Evolutionary conservation across 1,140 invertebrate genomes (phyloP).

Genomic region (Microplitis mediator): DNA sequence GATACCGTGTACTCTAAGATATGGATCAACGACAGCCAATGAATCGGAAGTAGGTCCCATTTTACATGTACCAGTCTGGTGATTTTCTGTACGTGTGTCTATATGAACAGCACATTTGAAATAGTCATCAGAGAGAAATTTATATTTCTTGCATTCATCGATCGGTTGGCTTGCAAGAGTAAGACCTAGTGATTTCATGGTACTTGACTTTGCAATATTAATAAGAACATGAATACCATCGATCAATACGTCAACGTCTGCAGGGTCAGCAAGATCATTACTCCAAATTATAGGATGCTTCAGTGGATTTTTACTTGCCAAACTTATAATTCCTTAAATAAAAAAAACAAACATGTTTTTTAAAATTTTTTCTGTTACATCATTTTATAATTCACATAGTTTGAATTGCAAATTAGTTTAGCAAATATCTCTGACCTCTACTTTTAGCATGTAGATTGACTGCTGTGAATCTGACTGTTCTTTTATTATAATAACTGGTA

Average conservation of each 20-base stretch:
- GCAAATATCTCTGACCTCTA: constrained; percentile 65
- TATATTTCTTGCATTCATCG: constrained; percentile 38
- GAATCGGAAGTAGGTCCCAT: constrained; percentile 63
- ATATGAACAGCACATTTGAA: constrained; percentile 64
- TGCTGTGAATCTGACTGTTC: constrained; percentile 63
- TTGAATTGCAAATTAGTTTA: not conserved
- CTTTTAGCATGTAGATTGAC: constrained; percentile 76
- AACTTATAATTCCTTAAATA: constrained; percentile 61
- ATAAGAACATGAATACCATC: constrained; percentile 51
- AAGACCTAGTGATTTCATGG: constrained; percentile 41
- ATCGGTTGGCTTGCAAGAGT: constrained; percentile 24
- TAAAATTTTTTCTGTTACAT: not conserved
- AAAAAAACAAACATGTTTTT: not conserved
- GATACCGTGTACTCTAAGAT: constrained; percentile 58
- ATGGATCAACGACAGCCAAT: constrained; percentile 61
- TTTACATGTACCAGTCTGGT: constrained; percentile 66
- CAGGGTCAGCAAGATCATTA: constrained; percentile 61
- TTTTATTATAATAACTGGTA: not conserved
- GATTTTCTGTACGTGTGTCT: constrained; percentile 61
- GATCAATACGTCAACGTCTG: constrained; percentile 56
- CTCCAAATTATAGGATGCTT: constrained; percentile 67
- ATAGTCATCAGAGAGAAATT: constrained; percentile 56
- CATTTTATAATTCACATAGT: too few species aligned
- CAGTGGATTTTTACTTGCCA: constrained; percentile 61
- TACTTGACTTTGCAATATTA: constrained; percentile 41